Base-by-base conservation (phyloP, 2,113 vertebrate species). In the Bubo bubo region DNA sequence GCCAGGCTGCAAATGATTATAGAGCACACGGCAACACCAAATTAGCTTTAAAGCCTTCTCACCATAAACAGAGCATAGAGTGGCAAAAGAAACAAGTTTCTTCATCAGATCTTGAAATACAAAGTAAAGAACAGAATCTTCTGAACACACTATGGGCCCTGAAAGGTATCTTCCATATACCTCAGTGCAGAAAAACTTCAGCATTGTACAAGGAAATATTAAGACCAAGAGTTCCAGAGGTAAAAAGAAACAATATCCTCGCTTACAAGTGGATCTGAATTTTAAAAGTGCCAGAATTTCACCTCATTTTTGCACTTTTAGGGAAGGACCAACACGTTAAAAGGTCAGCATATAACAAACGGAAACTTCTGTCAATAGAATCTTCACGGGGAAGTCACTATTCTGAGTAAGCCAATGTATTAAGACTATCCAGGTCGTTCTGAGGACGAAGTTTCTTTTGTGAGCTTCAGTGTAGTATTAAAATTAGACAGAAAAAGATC, bases 401-500 rank as follows among this genome's bases (percentile, higher is more conserved):
- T 26, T 76, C 22, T 0, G 0, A 66, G 14, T 23, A 3, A 94
- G 34, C 8, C 41, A 24, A 75, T 6, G 3, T 17, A 58, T 52
- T 53, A 60, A 72, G 66, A 41, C 32, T 49, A 41, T 5, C 18
- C 16, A 77, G n/a, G 56, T 71, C 24, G 59, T 43, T 71, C 37
- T 41, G 34, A 87, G 37, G 32, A 63, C n/a, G 9, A 60, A 73
- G 53, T 32, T 50, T 59, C 14, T 91, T 86, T 39, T 47, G 15
- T 41, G 8, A 50, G 20, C 58, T 59, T 79, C 32, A 60, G 6
- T 1, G 5, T 6, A 59, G 14, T 23, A 74, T 59, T 66, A 66
- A 70, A 92, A 56, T 63, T 6, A 63, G 67, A 70, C 17, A 60
- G 34, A 74, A 71, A 30, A 81, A 88, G 24, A 74, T 19, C 10